Conservation (phyloP, 2,113 vertebrate genomes). For the Arothron firmamentum region DNA sequence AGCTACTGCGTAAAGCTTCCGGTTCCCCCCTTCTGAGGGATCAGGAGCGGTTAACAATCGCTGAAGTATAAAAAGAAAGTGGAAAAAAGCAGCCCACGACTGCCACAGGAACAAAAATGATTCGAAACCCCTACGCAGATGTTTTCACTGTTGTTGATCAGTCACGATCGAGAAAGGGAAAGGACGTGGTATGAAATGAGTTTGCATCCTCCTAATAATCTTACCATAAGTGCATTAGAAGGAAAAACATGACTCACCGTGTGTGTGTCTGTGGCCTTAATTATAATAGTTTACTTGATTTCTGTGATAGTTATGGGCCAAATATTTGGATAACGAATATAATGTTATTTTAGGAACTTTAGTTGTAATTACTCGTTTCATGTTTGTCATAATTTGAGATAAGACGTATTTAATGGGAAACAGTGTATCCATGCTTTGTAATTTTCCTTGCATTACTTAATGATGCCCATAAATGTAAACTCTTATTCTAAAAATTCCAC, state of each 20-base stretch:
- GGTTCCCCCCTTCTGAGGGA: no score
- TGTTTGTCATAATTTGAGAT: no score
- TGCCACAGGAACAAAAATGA: slow-evolving; percentile 47
- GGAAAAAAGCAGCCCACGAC: slow-evolving; percentile 60
- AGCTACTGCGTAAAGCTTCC: neutral
- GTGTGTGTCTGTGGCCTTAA: neutral
- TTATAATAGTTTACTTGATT: neutral
- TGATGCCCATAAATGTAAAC: slow-evolving; percentile 9
- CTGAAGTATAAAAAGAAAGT: slow-evolving; percentile 23
- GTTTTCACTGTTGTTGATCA: slow-evolving; percentile 20
- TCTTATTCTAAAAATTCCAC: no score
- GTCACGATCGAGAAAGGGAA: slow-evolving; percentile 56
- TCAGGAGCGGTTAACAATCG: slow-evolving; percentile 25
- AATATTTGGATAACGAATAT: no score
- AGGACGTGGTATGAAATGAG: slow-evolving; percentile 53
- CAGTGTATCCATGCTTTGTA: no score
- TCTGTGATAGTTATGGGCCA: neutral
- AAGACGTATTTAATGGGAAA: no score
- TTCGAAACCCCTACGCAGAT: slow-evolving; percentile 29
- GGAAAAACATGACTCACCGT: slow-evolving; percentile 57
- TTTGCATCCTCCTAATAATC: slow-evolving; percentile 36
- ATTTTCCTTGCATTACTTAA: neutral
- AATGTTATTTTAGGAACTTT: neutral
- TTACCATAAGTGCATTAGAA: slow-evolving; percentile 37
- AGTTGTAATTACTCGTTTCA: no score